Evolutionary conservation across 2,113 vertebrate species (phyloP).

Genomic region (Myotis lucifugus): DNA sequence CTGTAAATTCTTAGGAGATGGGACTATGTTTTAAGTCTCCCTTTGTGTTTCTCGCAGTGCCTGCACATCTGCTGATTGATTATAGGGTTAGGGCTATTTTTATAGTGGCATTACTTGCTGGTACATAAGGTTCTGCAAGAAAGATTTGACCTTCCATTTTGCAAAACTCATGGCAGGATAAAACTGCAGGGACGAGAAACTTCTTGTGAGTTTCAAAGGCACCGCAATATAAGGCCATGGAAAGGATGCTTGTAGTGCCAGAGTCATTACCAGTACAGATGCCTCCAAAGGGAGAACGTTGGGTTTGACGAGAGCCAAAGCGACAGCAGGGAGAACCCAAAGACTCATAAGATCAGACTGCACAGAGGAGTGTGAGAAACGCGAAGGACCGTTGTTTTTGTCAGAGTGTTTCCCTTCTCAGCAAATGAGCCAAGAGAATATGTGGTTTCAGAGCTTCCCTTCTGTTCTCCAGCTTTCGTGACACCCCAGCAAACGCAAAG

Average conservation of each 20-base stretch:
- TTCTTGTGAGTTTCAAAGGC: background rate
- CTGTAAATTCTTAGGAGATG: background rate
- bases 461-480: slow-evolving; percentile 60
- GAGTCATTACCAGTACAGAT: slow-evolving; percentile 43
- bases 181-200: background rate
- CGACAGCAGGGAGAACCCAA: slow-evolving; percentile 69
- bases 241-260: background rate
- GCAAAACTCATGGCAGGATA: background rate
- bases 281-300: slow-evolving; percentile 18
- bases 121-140: background rate
- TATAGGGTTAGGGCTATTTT: background rate
- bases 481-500: slow-evolving; percentile 66
- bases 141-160: slow-evolving; percentile 9
- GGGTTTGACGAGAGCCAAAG: slow-evolving; percentile 1
- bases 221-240: background rate
- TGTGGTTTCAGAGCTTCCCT: slow-evolving; percentile 56
- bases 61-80: background rate
- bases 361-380: slow-evolving; percentile 45
- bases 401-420: slow-evolving; percentile 54
- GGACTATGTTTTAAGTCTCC: background rate
- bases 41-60: background rate
- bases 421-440: slow-evolving; percentile 52
- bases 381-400: slow-evolving; percentile 31
- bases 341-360: slow-evolving; percentile 47
- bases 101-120: background rate